Base-by-base conservation (phyloP, 2,797 vertebrate genomes). In the Xenentodon cancila region DNA sequence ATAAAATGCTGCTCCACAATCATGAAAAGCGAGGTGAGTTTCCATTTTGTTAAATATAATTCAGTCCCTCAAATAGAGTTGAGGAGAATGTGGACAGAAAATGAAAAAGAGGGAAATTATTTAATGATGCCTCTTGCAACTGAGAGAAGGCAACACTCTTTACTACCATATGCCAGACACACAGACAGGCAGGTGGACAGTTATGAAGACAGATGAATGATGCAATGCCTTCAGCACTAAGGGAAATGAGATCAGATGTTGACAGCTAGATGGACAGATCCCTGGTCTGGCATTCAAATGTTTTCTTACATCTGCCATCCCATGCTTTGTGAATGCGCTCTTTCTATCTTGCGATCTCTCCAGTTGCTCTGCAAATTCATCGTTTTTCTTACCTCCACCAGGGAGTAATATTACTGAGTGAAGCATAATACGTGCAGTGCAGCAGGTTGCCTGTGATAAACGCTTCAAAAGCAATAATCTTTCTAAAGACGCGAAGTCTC, bases 131-230 rank as follows among this genome's bases (percentile, higher is more conserved):
- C 63, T 87, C 72, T 53, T 75, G 64, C 8, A 4, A 59, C 63
- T 64, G 72, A 66, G 71, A 68, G 70, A 82, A 77, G 72, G 68
- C 9, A 69, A 58, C 52, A 58, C 80, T 84, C 71, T 71, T 72
- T 78, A 75, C 82, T 54, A 48, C 72, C 65, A 53, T 59, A 78
- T 75, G 79, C 65, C 81, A 84, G 73, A 81, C 65, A 62, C 71
- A 82, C 79, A 86, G 84, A 85, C 77, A 79, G 79, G 75, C 88
- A 82, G 79, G 79, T 80, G 63, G 82, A 91, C 89, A 86, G 84
- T 86, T 85, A 85, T 84, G 81, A 82, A 88, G 89, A 91, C 84
- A 74, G 80, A 90, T 91, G 86, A 89, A 84, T 91, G 87, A 91
- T 85, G 81, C 89, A 87, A 80, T 57, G 77, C 80, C 87, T 74